These are phyloP conservation scores for Heterodera filipjevi DNA, from an alignment of 2,888 invertebrate species.

Conservation along the genomic window DNA sequence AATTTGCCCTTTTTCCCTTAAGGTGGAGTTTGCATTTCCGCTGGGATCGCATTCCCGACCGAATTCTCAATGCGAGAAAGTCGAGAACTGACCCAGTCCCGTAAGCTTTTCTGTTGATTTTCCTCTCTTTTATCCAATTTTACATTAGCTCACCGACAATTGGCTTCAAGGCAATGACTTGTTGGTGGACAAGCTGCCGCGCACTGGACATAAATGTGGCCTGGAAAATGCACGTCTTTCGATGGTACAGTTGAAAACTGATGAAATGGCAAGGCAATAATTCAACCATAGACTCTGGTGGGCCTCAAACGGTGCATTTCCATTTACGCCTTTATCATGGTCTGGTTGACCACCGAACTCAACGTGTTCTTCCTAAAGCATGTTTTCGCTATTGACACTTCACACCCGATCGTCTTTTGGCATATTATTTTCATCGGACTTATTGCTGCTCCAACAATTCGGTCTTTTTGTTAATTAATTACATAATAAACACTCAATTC, in stretches of 20 bases:
- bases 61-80: conserved; percentile 72
- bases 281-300: neutral
- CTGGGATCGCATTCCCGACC: conserved; percentile 75
- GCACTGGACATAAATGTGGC: neutral
- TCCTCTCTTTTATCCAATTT: conserved; percentile 66
- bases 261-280: neutral
- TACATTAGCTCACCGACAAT: conserved; percentile 84
- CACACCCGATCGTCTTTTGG: conserved; percentile 81
- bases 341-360: conserved; percentile 93
- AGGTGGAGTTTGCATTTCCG: conserved; percentile 67
- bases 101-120: conserved; percentile 67
- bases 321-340: conserved; percentile 88
- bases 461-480: conserved; percentile 71
- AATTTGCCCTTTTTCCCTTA: conserved; percentile 73
- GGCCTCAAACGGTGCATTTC: conserved; percentile 88
- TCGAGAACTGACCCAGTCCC: conserved; percentile 75
- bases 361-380: conserved; percentile 99
- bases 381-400: conserved; percentile 95
- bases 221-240: neutral
- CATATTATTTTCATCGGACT: conserved; percentile 87
- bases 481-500: neutral
- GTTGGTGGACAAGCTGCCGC: neutral
- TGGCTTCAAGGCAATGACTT: conserved; percentile 24
- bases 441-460: conserved; percentile 93
- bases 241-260: no score